Conservation (phyloP, 2,797 vertebrate genomes). For the Simalia tracyae region DNA sequence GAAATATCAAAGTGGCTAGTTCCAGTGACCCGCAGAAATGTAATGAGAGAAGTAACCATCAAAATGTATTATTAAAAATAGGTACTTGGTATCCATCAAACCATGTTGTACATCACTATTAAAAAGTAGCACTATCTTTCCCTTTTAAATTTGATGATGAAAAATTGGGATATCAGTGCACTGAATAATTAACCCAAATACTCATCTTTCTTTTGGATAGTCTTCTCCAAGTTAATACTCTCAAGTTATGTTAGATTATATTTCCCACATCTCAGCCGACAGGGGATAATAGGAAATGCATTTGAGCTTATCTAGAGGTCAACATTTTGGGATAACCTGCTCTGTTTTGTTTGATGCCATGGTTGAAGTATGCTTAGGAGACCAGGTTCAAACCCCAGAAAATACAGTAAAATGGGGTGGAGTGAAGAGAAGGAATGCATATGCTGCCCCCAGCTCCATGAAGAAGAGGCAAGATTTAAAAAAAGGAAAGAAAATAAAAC, state of each 20-base stretch:
- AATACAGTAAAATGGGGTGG: background rate
- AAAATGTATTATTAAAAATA: background rate
- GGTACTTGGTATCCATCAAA: background rate
- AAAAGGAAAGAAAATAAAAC: background rate
- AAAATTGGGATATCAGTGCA: background rate
- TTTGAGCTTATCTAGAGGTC: background rate
- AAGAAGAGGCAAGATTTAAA: background rate
- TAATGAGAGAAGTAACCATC: background rate
- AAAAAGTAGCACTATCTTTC: background rate
- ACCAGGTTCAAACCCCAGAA: background rate
- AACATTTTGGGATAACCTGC: background rate
- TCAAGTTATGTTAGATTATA: background rate
- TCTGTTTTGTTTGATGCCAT: constrained; percentile 11
- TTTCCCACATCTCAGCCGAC: background rate
- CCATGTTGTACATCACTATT: background rate
- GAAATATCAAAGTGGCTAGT: background rate
- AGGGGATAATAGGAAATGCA: background rate
- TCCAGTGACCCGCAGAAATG: constrained; percentile 6
- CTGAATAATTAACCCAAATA: background rate
- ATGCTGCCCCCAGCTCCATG: background rate
- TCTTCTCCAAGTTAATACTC: background rate
- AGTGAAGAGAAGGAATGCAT: background rate
- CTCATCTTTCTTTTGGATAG: background rate
- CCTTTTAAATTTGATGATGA: background rate
- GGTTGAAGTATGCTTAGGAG: background rate